These are phyloP conservation scores for Centruroides sculpturatus DNA, from an alignment of 1,140 invertebrate genomes.

Conservation along the genomic window DNA sequence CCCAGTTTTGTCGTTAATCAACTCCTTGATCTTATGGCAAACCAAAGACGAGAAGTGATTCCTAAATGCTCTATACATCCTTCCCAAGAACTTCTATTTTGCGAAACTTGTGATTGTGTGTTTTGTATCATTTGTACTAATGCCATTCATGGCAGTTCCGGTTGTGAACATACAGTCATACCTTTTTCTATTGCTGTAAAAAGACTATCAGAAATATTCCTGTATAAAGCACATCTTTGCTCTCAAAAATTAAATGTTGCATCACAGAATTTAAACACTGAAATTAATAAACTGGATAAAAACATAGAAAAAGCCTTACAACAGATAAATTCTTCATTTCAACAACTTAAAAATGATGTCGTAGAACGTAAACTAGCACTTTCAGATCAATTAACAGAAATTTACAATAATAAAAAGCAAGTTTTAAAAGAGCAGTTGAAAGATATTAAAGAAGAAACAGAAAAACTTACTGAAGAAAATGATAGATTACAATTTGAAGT, in stretches of 20 bases:
- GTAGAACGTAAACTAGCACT: constrained; percentile 56
- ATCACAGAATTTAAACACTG: constrained; percentile 54
- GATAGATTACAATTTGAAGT: constrained; percentile 72
- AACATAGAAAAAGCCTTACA: constrained; percentile 40
- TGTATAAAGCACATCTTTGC: constrained; percentile 88
- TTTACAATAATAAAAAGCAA: constrained; percentile 63
- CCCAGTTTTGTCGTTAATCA: constrained; percentile 92
- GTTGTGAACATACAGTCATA: constrained; percentile 50
- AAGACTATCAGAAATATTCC: constrained; percentile 86
- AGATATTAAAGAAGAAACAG: constrained; percentile 75
- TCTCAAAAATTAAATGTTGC: constrained; percentile 65
- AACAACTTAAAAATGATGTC: constrained; percentile 54
- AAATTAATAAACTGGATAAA: constrained; percentile 47
- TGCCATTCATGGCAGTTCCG: constrained; percentile 21
- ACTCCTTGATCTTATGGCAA: constrained; percentile 78
- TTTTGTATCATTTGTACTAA: constrained; percentile 67
- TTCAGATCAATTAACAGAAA: constrained; percentile 50
- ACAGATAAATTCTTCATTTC: constrained; percentile 46
- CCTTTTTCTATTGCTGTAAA: constrained; percentile 93
- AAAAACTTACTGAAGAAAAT: constrained; percentile 73
- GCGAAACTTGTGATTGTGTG: constrained; percentile 88
- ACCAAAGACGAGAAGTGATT: constrained; percentile 77
- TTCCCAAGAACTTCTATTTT: constrained; percentile 75
- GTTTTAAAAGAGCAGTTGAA: constrained; percentile 75
- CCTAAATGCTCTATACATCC: constrained; percentile 75